Conservation (phyloP, 2,113 vertebrate genomes). For the Poecilia latipinna region DNA sequence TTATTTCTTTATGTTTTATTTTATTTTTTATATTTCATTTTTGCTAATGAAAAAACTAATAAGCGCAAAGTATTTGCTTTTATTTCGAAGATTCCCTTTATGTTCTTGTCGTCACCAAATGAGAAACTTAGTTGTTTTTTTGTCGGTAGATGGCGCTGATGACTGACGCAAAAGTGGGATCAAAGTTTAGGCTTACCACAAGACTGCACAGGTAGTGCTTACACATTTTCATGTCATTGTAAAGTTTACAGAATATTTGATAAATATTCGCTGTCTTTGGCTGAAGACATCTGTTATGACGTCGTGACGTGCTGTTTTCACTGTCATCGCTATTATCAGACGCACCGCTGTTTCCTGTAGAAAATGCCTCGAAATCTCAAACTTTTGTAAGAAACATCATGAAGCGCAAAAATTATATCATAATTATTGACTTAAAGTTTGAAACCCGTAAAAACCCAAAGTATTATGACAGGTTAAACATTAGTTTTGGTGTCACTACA, state of each 20-base stretch:
- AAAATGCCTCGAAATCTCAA: not conserved
- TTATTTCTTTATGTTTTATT: no score
- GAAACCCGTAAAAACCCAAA: no score
- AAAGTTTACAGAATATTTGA: not conserved
- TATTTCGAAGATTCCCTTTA: not conserved
- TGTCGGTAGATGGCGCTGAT: slow-evolving; percentile 1
- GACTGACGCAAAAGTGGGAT: not conserved
- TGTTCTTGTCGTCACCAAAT: not conserved
- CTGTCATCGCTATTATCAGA: not conserved
- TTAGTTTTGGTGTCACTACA: not conserved
- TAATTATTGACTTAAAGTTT: not conserved
- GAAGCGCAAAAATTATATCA: no score
- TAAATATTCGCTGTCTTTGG: not conserved
- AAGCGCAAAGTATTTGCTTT: not conserved
- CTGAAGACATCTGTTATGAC: not conserved
- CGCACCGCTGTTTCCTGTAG: not conserved
- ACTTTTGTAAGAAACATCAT: no score
- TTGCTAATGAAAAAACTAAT: no score
- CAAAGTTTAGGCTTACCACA: not conserved
- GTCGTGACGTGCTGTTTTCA: not conserved
- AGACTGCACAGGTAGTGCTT: not conserved
- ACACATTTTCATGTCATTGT: not conserved
- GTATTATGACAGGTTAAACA: no score
- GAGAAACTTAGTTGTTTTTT: not conserved
- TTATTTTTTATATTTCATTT: no score